Evolutionary conservation across 2,797 vertebrate genomes (phyloP).

Genomic region (Apogon hyalosoma): DNA sequence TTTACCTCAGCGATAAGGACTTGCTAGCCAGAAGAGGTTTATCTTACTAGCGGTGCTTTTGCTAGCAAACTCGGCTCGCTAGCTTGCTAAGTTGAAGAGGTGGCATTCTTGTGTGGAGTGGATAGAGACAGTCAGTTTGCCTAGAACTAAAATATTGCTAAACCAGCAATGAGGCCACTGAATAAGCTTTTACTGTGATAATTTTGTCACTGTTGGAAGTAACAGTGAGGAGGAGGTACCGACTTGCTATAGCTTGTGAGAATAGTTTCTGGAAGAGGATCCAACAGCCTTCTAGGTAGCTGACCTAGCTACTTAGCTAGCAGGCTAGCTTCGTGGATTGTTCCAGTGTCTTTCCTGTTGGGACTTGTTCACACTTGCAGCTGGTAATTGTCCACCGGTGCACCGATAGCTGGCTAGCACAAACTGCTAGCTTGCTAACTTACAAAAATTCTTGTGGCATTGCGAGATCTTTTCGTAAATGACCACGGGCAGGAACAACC

Average conservation of each 20-base stretch:
- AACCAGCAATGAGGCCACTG: constrained; percentile 48
- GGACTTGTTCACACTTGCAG: constrained; percentile 54
- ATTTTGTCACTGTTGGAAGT: constrained; percentile 9
- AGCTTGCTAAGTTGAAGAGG: constrained; percentile 81
- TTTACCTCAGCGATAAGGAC: constrained; percentile 43
- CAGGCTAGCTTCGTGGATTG: constrained; percentile 62
- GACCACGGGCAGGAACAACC: constrained; percentile 98
- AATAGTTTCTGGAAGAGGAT: constrained; percentile 51
- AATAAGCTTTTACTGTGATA: constrained; percentile 29
- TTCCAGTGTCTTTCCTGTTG: constrained; percentile 58
- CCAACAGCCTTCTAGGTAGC: constrained; percentile 56
- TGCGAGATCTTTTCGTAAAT: constrained; percentile 77
- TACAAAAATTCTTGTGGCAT: constrained; percentile 26
- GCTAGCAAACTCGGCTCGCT: constrained; percentile 70
- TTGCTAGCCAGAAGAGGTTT: constrained; percentile 52
- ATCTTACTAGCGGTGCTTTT: constrained; percentile 67
- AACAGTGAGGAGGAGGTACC: constrained; percentile 16
- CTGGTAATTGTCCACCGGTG: constrained; percentile 33
- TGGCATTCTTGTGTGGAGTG: constrained; percentile 72
- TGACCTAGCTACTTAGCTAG: constrained; percentile 53
- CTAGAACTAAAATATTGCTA: constrained; percentile 29
- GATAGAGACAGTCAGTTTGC: constrained; percentile 41
- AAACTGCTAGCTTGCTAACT: constrained; percentile 32
- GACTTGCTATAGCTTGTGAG: constrained; percentile 29
- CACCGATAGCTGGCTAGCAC: constrained; percentile 40